Conservation (phyloP, 1,140 invertebrate genomes). For the Tyrophagus putrescentiae region DNA sequence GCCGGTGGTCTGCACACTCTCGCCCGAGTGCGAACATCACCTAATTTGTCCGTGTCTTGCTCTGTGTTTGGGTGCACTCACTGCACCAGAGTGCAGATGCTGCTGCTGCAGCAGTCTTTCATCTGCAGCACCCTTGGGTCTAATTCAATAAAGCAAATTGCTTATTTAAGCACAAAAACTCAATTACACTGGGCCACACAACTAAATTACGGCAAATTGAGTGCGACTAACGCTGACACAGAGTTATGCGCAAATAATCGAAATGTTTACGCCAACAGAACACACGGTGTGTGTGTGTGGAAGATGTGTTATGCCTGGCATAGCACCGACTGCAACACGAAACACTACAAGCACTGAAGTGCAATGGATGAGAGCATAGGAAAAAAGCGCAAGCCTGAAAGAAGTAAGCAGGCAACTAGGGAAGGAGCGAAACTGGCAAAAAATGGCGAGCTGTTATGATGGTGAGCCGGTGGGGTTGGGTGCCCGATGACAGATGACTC, state of each 20-base stretch:
- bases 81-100: too few species aligned
- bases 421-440: too few species aligned
- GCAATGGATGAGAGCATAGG: background rate
- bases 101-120: too few species aligned
- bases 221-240: conserved; percentile 11
- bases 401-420: background rate
- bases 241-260: conserved; percentile 9
- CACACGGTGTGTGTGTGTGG: background rate
- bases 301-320: too few species aligned
- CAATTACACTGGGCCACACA: background rate
- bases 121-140: background rate
- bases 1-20: background rate
- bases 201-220: conserved; percentile 13
- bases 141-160: conserved; percentile 13
- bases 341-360: background rate
- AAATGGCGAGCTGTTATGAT: background rate
- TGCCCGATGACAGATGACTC: background rate
- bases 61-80: too few species aligned
- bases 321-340: background rate
- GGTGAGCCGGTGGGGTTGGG: background rate
- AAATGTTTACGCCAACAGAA: background rate
- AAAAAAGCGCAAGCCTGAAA: background rate
- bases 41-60: background rate
- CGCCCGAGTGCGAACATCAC: background rate
- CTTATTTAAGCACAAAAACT: conserved; percentile 16